phyloP scores from a whole-genome alignment of 1,140 invertebrate genomes.

The Apis cerana region DNA sequence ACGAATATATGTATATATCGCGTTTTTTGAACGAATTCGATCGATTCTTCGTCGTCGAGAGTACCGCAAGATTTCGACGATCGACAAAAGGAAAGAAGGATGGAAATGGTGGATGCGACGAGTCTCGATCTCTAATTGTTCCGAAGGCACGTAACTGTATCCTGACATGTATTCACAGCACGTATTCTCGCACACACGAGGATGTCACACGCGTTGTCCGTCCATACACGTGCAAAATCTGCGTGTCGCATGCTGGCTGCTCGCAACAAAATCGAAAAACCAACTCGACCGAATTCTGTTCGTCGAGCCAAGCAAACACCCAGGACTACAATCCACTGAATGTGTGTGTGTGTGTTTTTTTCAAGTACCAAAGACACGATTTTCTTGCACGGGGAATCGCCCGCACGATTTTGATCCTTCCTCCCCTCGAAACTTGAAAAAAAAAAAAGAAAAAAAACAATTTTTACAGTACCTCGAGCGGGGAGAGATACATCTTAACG shows the following conservation, averaged over 20 bases:
- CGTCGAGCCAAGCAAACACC: constrained; percentile 34
- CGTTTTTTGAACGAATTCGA: neutral
- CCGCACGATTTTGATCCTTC: constrained; percentile 62
- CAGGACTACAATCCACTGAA: constrained; percentile 43
- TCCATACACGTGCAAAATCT: constrained; percentile 16
- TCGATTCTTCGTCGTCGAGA: no score
- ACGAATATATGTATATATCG: no score
- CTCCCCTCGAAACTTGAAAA: constrained; percentile 6
- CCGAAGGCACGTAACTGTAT: neutral
- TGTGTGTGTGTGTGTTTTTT: constrained; percentile 55
- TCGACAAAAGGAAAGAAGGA: no score
- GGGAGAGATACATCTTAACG: constrained; percentile 1
- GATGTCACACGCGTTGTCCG: neutral
- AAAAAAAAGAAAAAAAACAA: constrained; percentile 37
- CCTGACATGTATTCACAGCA: neutral
- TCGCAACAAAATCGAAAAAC: constrained; percentile 15
- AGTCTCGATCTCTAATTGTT: neutral
- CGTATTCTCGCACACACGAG: neutral
- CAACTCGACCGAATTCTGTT: constrained; percentile 4
- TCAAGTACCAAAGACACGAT: constrained; percentile 31
- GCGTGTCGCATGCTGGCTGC: constrained; percentile 68
- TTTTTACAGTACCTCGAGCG: constrained; percentile 30
- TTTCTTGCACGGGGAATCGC: constrained; percentile 67
- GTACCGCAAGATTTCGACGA: neutral
- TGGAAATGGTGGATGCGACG: neutral